Conservation (phyloP, 2,113 vertebrate species). For the Colistium nudipinnis region DNA sequence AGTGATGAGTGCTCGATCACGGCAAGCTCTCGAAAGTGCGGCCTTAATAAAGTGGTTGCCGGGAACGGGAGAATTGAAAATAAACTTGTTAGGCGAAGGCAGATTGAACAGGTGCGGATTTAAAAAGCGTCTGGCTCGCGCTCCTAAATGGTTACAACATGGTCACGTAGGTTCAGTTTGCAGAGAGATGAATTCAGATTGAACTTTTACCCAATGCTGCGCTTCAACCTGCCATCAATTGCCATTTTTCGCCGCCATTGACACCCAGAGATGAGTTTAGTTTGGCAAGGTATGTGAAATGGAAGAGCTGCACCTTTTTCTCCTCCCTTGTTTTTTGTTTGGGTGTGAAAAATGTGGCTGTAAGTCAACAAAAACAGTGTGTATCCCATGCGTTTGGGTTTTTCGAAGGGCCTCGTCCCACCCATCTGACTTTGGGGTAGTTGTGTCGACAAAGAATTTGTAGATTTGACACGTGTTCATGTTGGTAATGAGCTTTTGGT, state of each 20-base stretch:
- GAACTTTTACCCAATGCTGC: neutral
- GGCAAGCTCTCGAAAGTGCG: slow-evolving; percentile 1
- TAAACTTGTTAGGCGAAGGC: slow-evolving; percentile 4
- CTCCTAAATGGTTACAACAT: neutral
- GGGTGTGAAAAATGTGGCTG: slow-evolving; percentile 13
- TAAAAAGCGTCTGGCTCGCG: neutral
- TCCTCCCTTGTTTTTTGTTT: neutral
- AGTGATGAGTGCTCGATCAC: neutral
- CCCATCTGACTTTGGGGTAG: slow-evolving; percentile 1
- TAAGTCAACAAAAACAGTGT: slow-evolving; percentile 5
- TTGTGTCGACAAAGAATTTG: neutral
- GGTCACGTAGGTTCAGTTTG: slow-evolving; percentile 5
- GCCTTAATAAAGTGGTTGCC: neutral
- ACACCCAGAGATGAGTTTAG: slow-evolving; percentile 21
- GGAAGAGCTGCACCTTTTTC: slow-evolving; percentile 11
- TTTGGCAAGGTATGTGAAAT: slow-evolving; percentile 8
- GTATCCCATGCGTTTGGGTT: neutral
- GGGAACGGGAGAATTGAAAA: neutral
- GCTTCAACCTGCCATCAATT: slow-evolving; percentile 1
- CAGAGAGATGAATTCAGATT: neutral
- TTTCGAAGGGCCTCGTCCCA: neutral
- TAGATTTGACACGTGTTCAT: too few relatives aligned
- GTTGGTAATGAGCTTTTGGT: neutral
- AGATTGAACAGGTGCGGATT: slow-evolving; percentile 3
- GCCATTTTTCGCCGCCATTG: slow-evolving; percentile 6